Evolutionary conservation across 53 echinoderm and acorn worm species (phyloP), one percentile per base, ranked within the genome.

Genomic region (Holothuria scabra): DNA sequence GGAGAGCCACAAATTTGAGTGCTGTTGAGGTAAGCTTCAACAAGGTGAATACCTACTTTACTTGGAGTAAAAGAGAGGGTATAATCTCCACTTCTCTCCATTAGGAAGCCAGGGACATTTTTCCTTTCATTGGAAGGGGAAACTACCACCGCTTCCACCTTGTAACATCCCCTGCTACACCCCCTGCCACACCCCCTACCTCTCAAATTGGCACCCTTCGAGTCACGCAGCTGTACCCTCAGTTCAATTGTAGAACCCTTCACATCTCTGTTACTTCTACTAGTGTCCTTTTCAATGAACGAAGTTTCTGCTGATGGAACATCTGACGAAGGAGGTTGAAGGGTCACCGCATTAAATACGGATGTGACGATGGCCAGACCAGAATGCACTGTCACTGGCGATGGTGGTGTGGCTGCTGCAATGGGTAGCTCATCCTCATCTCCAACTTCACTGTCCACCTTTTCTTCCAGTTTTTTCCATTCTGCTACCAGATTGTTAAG

Each of bases 401-500:
- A 41, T 41, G 41, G 35, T 35, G 35, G 41, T 10, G 10, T 41
- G 41, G 41, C 41, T 41, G 8, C 41, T 41, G 41, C 37, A 44
- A 69, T 69, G 1, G 37, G 22, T 69, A 2, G 20, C 3, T 69
- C 20, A 35, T n/a, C 37, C 35, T 38, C 69, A 44, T n/a, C 37
- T 21, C 16, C 69, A 12, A 4, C 69, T 38, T n/a, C 38, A 14
- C 21, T 23, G 33, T 69, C 69, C 16, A 44, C 22, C 19, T 28
- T 41, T 44, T 69, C 69, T 24, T 41, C 76, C 7, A 76, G 56
- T 26, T 76, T 80, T 61, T 80, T 80, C 81, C 32, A 34, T 46
- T 80, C 60, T 38, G 60, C 61, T 35, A 34, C 60, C 21, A 80
- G 81, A 60, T 29, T 80, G 60, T 80, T 80, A 18, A 80, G 12